Evolutionary conservation across 2,113 vertebrate genomes (phyloP).

Genomic region (Kobus ellipsiprymnus): DNA sequence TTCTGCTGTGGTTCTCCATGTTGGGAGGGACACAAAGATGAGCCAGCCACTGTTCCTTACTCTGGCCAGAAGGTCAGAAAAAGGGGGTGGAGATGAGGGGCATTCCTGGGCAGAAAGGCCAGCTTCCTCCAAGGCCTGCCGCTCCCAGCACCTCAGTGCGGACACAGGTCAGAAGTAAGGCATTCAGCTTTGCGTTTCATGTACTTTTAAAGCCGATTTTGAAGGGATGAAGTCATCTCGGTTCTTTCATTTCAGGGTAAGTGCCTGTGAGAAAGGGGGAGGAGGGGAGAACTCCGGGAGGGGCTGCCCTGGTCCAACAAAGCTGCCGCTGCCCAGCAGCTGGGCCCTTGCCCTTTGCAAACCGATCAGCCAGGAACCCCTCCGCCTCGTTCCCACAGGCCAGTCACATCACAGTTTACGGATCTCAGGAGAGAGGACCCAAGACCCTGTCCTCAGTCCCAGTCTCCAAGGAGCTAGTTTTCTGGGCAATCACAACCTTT

Average conservation of each 20-base stretch:
- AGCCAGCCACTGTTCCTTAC: neutral
- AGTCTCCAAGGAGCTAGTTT: rapidly evolving
- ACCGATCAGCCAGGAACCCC: neutral
- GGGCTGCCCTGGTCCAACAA: neutral
- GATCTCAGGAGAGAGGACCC: neutral
- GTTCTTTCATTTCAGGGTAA: slow-evolving; percentile 1
- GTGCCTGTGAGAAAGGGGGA: neutral
- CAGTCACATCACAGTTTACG: neutral
- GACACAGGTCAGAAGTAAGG: neutral
- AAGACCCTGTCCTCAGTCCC: rapidly evolving
- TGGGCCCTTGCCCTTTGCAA: neutral
- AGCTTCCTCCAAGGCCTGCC: neutral
- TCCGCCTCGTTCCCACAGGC: rapidly evolving
- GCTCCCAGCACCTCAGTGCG: rapidly evolving
- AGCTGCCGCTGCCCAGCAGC: neutral
- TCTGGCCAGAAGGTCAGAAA: neutral
- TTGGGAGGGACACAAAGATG: neutral
- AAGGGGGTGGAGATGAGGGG: neutral
- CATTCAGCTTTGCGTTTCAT: neutral
- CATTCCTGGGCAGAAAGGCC: neutral
- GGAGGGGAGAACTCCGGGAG: neutral
- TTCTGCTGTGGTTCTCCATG: neutral
- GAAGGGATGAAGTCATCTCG: neutral
- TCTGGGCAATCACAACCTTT: neutral
- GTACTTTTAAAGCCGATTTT: neutral